These are phyloP conservation scores for Thunnus maccoyii DNA, from an alignment of 2,113 vertebrate genomes.

Conservation along the genomic window DNA sequence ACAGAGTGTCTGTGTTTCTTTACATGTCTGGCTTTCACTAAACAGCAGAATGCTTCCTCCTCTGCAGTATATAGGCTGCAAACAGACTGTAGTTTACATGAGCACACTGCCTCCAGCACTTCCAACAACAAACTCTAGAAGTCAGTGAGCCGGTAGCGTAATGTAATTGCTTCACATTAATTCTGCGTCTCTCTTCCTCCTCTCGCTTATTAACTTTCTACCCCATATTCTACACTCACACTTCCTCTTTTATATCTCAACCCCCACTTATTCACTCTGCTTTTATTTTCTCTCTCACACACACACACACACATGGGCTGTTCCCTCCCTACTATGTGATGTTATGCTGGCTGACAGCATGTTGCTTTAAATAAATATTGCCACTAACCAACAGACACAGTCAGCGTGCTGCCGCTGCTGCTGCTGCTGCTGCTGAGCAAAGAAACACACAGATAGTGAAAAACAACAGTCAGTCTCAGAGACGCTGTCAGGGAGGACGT, in stretches of 20 bases:
- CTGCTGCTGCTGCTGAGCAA: conserved; percentile 26
- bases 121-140: background rate
- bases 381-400: conserved; percentile 56
- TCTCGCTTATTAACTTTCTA: conserved; percentile 37
- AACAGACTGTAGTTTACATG: background rate
- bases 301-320: background rate
- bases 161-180: conserved; percentile 28
- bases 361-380: conserved; percentile 80
- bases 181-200: conserved; percentile 18
- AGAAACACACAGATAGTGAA: conserved; percentile 3
- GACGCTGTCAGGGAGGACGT: background rate
- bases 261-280: conserved; percentile 34
- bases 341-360: conserved; percentile 74
- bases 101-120: conserved; percentile 3
- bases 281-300: background rate
- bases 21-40: too few species aligned
- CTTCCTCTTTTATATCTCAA: conserved; percentile 29
- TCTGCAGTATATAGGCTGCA: background rate
- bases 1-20: too few species aligned
- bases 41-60: background rate
- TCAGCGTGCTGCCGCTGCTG: background rate
- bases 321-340: conserved; percentile 53
- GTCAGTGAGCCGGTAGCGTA: background rate
- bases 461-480: background rate
- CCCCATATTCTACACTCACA: background rate